Evolutionary conservation across 2,888 invertebrate genomes (phyloP).

Genomic region (Trachelus iudaicus): DNA sequence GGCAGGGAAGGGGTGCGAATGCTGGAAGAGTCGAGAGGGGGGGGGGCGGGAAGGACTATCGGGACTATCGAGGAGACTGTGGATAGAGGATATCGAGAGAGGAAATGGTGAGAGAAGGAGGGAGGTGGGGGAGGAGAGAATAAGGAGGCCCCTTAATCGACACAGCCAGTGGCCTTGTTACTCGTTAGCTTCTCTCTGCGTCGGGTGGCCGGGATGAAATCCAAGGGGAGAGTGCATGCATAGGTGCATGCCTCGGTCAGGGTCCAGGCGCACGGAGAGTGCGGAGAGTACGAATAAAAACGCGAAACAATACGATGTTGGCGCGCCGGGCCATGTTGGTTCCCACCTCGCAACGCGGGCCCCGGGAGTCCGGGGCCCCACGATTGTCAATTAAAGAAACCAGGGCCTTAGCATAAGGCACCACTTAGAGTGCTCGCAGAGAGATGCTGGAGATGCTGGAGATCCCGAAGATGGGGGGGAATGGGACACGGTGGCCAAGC

Average conservation of each 20-base stretch:
- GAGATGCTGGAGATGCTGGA: neutral
- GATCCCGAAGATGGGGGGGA: no score
- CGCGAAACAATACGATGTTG: constrained; percentile 63
- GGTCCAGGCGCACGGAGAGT: constrained; percentile 25
- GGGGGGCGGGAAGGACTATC: constrained; percentile 8
- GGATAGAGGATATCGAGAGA: constrained; percentile 9
- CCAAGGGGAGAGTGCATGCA: no score
- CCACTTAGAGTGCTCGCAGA: constrained; percentile 27
- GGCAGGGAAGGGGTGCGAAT: constrained; percentile 2
- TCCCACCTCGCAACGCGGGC: constrained; percentile 53
- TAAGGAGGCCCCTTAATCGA: no score
- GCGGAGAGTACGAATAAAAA: constrained; percentile 54
- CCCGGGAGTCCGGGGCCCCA: constrained; percentile 31
- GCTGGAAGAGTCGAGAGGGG: constrained; percentile 9
- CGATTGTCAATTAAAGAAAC: constrained; percentile 66
- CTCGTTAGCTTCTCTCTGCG: neutral
- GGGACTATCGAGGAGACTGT: neutral
- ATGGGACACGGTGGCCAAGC: constrained; percentile 14
- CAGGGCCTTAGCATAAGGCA: constrained; percentile 55
- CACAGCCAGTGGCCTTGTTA: neutral
- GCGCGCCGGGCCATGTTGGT: constrained; percentile 57
- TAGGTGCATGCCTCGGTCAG: no score
- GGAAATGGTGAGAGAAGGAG: constrained; percentile 12
- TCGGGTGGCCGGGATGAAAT: neutral
- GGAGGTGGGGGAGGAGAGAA: constrained; percentile 1